A percentile compares a stretch with the other conserved stretches of the same genome.
These are phyloP conservation scores for Xenotilapia flavipinnis DNA, from an alignment of 2,113 vertebrate genomes.

Conservation along the genomic window DNA sequence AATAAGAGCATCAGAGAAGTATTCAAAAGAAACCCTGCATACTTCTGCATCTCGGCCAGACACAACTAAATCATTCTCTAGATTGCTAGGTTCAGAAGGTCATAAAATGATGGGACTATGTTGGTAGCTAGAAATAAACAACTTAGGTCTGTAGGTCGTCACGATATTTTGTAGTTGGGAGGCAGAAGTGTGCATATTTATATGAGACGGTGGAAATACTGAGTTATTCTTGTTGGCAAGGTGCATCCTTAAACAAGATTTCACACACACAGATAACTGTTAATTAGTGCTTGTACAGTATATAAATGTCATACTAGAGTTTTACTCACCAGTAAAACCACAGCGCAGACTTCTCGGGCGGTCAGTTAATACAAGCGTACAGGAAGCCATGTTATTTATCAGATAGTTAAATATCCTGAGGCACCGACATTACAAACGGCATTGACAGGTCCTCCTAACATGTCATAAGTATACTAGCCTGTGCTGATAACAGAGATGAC, in stretches of 20 bases:
- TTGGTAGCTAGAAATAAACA: neutral
- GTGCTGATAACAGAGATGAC: neutral
- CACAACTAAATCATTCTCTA: neutral
- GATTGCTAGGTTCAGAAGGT: neutral
- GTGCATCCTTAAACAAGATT: neutral
- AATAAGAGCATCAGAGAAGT: neutral
- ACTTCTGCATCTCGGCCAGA: neutral
- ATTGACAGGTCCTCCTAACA: neutral
- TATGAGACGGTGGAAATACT: neutral
- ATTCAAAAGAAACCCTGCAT: neutral
- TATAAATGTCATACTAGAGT: neutral
- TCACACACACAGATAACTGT: neutral
- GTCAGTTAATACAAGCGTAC: neutral
- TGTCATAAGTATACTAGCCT: neutral
- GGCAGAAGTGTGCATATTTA: neutral
- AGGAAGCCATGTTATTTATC: neutral
- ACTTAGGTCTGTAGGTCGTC: neutral
- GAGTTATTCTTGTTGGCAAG: neutral
- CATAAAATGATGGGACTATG: neutral
- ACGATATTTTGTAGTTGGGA: neutral
- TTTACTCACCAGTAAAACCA: neutral
- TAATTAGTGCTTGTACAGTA: neutral
- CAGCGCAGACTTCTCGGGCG: fast-evolving
- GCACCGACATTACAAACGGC: neutral
- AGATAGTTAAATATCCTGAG: neutral